Evolutionary conservation across 2,888 invertebrate genomes (phyloP).

Genomic region (Nomada lathburiana): DNA sequence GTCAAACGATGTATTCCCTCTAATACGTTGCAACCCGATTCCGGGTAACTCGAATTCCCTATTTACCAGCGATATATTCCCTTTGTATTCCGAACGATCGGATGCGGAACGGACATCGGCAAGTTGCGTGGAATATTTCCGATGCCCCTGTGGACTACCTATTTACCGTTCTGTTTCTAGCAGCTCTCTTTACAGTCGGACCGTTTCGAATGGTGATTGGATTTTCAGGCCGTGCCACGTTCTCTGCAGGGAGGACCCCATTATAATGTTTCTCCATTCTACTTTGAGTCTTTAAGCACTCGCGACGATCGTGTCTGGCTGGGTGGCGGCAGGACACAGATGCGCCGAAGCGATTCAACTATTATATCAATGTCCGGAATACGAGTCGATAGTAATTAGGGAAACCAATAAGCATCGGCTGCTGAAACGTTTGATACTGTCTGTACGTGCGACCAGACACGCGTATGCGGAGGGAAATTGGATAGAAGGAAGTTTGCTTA

Average conservation of each 20-base stretch:
- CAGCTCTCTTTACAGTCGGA: neutral
- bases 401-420: constrained; percentile 46
- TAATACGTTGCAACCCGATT: neutral
- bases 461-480: constrained; percentile 36
- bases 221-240: constrained; percentile 17
- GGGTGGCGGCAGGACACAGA: neutral
- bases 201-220: constrained; percentile 33
- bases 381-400: constrained; percentile 45
- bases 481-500: constrained; percentile 15
- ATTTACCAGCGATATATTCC: constrained; percentile 9
- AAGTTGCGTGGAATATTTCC: neutral
- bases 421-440: constrained; percentile 24
- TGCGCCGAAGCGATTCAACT: constrained; percentile 11
- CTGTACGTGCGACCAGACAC: constrained; percentile 25
- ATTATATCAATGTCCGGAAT: constrained; percentile 23
- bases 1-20: neutral
- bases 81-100: constrained; percentile 18
- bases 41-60: neutral
- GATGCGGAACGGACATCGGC: constrained; percentile 7
- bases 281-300: constrained; percentile 1
- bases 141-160: neutral
- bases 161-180: constrained; percentile 10
- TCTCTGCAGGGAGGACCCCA: neutral
- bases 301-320: neutral
- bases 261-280: neutral